phyloP scores from a whole-genome alignment of 2,888 invertebrate species.

The Mongoloraphidia duomilia region DNA sequence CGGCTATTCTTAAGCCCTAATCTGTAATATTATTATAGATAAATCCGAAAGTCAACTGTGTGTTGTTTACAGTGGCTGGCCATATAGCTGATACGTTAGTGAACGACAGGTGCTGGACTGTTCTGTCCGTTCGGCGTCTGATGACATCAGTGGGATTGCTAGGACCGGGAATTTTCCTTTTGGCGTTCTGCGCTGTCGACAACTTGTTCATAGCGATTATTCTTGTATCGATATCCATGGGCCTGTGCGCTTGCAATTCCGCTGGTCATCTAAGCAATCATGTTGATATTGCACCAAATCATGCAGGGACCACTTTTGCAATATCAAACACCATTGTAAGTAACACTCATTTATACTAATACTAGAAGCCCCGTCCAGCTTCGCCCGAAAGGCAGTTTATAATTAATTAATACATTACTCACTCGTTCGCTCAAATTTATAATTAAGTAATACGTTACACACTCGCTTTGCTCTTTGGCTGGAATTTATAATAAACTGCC shows the following conservation, averaged over 20 bases:
- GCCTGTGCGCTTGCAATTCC: constrained; percentile 58
- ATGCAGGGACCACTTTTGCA: constrained; percentile 62
- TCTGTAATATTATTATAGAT: background rate
- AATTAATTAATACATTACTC: background rate
- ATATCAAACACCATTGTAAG: constrained; percentile 57
- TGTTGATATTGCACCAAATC: constrained; percentile 62
- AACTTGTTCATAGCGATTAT: constrained; percentile 51
- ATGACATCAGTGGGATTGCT: constrained; percentile 59
- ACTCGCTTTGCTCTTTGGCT: too few species aligned
- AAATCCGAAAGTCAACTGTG: background rate
- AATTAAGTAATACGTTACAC: too few species aligned
- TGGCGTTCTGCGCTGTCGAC: constrained; percentile 55
- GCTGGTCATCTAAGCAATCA: constrained; percentile 65
- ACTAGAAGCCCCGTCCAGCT: background rate
- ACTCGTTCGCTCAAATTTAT: too few species aligned
- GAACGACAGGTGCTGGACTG: constrained; percentile 38
- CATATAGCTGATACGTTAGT: constrained; percentile 56
- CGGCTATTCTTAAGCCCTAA: too few species aligned
- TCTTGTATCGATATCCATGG: constrained; percentile 61
- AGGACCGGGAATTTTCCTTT: constrained; percentile 54
- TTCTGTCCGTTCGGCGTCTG: constrained; percentile 50
- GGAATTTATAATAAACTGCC: too few species aligned
- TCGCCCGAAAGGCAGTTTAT: background rate
- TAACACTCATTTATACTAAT: background rate
- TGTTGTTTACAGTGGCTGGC: constrained; percentile 38